phyloP scores from a whole-genome alignment of 2,888 invertebrate species.

The Drosophila neoperkinsi region DNA sequence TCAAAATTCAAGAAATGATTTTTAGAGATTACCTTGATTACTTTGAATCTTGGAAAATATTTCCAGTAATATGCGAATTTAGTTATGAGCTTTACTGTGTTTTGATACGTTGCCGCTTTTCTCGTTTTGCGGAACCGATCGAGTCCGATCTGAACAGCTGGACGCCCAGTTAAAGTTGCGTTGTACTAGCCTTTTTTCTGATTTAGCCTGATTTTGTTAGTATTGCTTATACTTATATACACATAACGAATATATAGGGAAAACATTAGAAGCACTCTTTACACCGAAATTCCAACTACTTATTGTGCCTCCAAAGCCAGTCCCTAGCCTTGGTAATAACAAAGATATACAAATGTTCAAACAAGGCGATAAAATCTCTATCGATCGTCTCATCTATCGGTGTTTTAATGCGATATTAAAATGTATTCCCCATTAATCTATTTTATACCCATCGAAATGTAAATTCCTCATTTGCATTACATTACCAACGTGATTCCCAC shows the following conservation, averaged over 20 bases:
- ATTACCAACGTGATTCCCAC: neutral
- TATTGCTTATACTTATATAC: neutral
- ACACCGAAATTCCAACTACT: no score
- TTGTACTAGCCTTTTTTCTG: neutral
- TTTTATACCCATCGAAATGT: neutral
- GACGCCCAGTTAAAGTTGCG: neutral
- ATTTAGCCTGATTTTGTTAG: neutral
- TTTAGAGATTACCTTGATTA: neutral
- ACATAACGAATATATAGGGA: neutral
- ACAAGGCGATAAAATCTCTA: neutral
- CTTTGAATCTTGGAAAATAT: neutral
- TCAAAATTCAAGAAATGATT: neutral
- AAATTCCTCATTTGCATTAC: neutral
- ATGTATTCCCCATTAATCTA: neutral
- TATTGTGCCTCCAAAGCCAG: neutral
- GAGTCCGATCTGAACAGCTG: neutral
- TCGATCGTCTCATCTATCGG: neutral
- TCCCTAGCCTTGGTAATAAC: neutral
- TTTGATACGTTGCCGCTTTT: neutral
- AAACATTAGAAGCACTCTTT: neutral
- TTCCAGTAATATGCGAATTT: neutral
- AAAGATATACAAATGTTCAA: neutral
- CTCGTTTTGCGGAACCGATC: neutral
- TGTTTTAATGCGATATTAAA: neutral
- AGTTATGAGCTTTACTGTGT: neutral